Evolutionary conservation across 2,797 vertebrate genomes (phyloP), one percentile per base, ranked within the genome.

Genomic region (Acridotheres tristis): DNA sequence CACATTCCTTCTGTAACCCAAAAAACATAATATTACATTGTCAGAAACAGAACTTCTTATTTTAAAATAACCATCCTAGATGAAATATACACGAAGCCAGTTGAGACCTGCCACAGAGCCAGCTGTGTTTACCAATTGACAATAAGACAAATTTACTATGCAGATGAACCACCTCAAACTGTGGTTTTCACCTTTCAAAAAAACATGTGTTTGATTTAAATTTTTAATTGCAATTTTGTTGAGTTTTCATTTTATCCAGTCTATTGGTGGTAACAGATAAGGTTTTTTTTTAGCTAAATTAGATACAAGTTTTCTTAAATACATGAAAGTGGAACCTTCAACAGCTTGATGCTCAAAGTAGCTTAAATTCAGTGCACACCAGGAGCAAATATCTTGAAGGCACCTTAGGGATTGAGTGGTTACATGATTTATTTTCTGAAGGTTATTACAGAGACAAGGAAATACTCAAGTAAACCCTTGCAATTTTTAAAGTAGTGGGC

Each of bases 391-490:
- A 9, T 36, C 8, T 79, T 76, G 38, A 69, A 76, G 17, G 10
- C 2, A 67, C 7, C 7, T 83, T 42, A 45, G 43, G 29, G 36
- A n/a, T 1, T 63, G 18, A 62, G 57, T 9, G 8, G 11, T 82
- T 76, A 51, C 0, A 0, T n/a, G 19, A 57, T 71, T 77, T 74
- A 48, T 53, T 77, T 80, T 74, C 40, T 77, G 76, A 77, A 42
- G 5, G 23, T 43, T 1, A 4, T 74, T 51, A n/a, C 11, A 40
- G 48, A 83, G 20, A 59, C 15, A 63, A 83, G 6, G 6, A 30
- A 88, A 51, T 26, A 69, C 2, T 1, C 13, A 76, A 76, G 10
- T 36, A 80, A 80, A 69, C 2, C 0, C 0, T 0, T 51, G 9
- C 4, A 40, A 68, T 74, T 88, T 88, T 85, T 42, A 61, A 78